A percentile compares a stretch with the other conserved stretches of the same genome.
phyloP scores from a whole-genome alignment of 2,888 invertebrate species.

The Lasioglossum calceatum region DNA sequence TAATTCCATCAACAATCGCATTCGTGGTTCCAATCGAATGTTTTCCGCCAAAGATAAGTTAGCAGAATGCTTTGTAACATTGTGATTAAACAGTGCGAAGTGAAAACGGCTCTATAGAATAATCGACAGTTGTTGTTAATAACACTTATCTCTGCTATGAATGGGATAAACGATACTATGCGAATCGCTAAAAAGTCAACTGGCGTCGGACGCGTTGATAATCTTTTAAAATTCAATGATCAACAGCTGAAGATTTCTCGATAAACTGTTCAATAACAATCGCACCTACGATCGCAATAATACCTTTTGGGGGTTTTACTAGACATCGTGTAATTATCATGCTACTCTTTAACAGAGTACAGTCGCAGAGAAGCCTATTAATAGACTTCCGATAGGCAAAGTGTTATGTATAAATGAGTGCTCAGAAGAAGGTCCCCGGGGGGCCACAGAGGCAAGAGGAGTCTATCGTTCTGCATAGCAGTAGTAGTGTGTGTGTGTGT shows the following conservation, averaged over 20 bases:
- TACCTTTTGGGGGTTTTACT: neutral
- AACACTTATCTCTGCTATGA: neutral
- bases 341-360: neutral
- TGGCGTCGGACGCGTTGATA: neutral
- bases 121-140: neutral
- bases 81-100: neutral
- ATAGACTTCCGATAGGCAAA: neutral
- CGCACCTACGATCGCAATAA: neutral
- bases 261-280: neutral
- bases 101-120: neutral
- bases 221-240: neutral
- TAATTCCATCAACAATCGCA: neutral
- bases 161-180: neutral
- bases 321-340: neutral
- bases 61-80: neutral
- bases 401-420: constrained; percentile 15
- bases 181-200: neutral
- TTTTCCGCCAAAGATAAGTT: neutral
- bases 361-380: neutral
- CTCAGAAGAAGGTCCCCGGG: too few relatives aligned
- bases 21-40: neutral
- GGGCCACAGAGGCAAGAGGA: too few relatives aligned
- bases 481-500: too few relatives aligned
- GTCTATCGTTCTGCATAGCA: too few relatives aligned
- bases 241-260: neutral